These are phyloP conservation scores for Callimorpha dominula DNA, from an alignment of 2,888 invertebrate genomes.

Conservation along the genomic window DNA sequence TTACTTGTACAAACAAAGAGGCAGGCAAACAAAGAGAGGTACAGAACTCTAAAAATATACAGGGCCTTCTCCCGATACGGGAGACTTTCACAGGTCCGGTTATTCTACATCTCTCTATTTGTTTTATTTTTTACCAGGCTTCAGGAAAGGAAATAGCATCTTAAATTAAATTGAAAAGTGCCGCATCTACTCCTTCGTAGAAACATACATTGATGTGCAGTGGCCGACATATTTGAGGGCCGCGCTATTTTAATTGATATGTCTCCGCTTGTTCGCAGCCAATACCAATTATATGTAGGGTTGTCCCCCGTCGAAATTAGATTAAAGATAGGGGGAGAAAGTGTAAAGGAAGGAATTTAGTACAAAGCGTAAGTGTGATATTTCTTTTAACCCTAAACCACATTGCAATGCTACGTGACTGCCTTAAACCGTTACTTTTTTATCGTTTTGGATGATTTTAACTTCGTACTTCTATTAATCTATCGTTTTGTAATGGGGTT, in stretches of 20 bases:
- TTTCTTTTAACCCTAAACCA: neutral
- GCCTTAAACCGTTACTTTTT: neutral
- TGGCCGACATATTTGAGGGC: constrained; percentile 58
- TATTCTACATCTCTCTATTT: too few relatives aligned
- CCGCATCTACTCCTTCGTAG: constrained; percentile 42
- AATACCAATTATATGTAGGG: constrained; percentile 63
- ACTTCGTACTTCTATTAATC: neutral
- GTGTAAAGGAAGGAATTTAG: neutral
- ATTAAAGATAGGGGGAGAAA: constrained; percentile 7
- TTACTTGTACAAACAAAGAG: too few relatives aligned
- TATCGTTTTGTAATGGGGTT: neutral
- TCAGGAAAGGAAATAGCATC: neutral
- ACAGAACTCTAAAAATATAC: too few relatives aligned
- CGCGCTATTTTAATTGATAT: constrained; percentile 82
- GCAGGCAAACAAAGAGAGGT: too few relatives aligned
- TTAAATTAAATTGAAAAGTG: constrained; percentile 7
- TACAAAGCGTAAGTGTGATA: neutral
- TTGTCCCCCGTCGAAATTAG: constrained; percentile 21
- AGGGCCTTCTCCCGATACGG: too few relatives aligned
- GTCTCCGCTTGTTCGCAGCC: constrained; percentile 65
- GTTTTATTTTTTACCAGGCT: too few relatives aligned
- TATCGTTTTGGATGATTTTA: neutral
- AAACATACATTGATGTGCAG: constrained; percentile 29
- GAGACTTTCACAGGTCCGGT: too few relatives aligned
- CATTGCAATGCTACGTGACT: neutral